phyloP scores from a whole-genome alignment of 2,888 invertebrate species.

The Acanthosepion pharaonis region DNA sequence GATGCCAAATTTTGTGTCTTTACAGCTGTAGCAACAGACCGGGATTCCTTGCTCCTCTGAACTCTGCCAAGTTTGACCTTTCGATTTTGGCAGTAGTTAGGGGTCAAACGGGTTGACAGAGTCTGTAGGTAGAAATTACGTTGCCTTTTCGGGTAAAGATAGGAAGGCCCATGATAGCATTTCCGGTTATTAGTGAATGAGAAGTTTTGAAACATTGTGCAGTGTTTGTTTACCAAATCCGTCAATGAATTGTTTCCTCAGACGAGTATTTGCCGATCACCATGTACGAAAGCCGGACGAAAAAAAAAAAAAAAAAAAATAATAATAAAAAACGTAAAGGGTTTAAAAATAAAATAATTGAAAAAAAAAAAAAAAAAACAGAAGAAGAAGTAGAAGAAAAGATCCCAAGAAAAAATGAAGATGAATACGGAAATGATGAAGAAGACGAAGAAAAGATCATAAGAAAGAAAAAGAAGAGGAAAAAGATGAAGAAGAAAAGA shows the following conservation, averaged over 20 bases:
- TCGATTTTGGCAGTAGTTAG: neutral
- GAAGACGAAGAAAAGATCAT: too few relatives aligned
- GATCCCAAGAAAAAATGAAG: too few relatives aligned
- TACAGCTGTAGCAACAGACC: neutral
- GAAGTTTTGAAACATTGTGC: neutral
- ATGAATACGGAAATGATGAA: too few relatives aligned
- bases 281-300: neutral
- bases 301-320: too few relatives aligned
- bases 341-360: too few relatives aligned
- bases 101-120: neutral
- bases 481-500: too few relatives aligned
- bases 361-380: too few relatives aligned
- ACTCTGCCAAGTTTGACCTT: constrained; percentile 33
- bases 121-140: neutral
- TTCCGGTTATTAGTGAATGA: neutral
- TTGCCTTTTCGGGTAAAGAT: neutral
- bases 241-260: neutral
- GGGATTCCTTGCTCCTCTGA: constrained; percentile 15
- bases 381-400: too few relatives aligned
- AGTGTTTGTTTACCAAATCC: neutral
- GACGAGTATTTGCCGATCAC: too few relatives aligned
- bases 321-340: too few relatives aligned
- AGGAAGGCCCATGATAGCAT: neutral
- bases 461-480: too few relatives aligned
- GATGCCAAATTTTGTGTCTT: neutral